Conservation (phyloP, 1,140 invertebrate genomes). For the Drosophila punjabiensis region DNA sequence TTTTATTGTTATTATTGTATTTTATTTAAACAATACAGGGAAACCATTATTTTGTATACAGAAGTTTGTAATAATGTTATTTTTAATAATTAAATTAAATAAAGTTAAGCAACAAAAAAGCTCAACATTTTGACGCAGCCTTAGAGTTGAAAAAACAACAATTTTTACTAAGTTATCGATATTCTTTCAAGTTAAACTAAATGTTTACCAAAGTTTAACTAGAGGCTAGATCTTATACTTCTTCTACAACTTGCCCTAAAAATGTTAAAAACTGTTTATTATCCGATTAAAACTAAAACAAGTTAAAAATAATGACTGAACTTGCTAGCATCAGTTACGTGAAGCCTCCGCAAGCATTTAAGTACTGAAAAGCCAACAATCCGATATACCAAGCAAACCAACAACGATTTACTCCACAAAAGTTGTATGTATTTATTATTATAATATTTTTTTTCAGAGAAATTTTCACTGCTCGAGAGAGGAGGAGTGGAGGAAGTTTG, state of each 20-base stretch:
- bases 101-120: no score
- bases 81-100: no score
- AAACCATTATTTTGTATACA: no score
- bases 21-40: no score
- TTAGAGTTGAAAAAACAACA: no score
- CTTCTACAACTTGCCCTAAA: neutral
- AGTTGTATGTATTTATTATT: conserved; percentile 1
- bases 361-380: conserved; percentile 12
- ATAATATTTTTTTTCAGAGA: conserved; percentile 7
- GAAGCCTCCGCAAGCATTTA: neutral
- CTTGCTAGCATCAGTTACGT: neutral
- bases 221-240: no score
- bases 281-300: neutral
- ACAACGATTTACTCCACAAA: conserved; percentile 19
- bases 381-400: conserved; percentile 12
- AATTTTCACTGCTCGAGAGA: neutral
- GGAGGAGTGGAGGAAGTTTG: neutral
- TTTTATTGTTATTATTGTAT: no score
- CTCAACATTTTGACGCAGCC: no score
- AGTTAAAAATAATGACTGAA: neutral
- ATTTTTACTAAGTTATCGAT: no score
- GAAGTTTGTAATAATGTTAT: no score
- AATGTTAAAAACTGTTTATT: neutral
- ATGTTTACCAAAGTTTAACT: no score
- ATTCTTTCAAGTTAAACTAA: no score